Conservation (phyloP, 2,888 invertebrate genomes). For the Dryococelus australis region DNA sequence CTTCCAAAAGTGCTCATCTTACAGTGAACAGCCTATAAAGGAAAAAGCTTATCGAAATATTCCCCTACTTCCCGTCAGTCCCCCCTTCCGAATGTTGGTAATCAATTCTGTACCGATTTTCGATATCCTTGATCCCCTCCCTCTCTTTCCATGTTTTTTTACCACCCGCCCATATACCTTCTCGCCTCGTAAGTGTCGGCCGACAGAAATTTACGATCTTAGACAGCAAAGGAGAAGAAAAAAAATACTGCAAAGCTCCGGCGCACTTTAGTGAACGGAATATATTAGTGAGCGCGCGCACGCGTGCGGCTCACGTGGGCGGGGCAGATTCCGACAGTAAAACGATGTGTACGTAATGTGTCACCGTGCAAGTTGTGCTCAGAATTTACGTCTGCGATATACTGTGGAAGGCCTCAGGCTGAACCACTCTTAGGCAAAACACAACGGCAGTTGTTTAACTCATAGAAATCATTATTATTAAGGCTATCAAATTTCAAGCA, state of each 20-base stretch:
- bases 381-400: no score
- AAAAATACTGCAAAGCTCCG: background rate
- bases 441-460: no score
- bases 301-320: background rate
- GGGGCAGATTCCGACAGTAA: no score
- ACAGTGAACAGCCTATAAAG: no score
- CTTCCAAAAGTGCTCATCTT: no score
- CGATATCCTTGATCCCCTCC: background rate
- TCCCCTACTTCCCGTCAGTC: background rate
- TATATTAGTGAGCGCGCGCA: background rate
- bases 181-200: slow-evolving; percentile 16
- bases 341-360: no score
- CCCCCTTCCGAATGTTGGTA: background rate
- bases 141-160: background rate
- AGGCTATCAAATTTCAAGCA: no score
- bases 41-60: background rate
- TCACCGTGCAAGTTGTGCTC: no score
- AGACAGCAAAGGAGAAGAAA: background rate
- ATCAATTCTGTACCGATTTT: slow-evolving; percentile 5
- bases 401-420: no score
- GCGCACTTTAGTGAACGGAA: background rate
- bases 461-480: no score
- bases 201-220: background rate
- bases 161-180: background rate
- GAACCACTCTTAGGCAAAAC: no score